Conservation (phyloP, 1,140 invertebrate species). For the Pachypeltis micranthus region DNA sequence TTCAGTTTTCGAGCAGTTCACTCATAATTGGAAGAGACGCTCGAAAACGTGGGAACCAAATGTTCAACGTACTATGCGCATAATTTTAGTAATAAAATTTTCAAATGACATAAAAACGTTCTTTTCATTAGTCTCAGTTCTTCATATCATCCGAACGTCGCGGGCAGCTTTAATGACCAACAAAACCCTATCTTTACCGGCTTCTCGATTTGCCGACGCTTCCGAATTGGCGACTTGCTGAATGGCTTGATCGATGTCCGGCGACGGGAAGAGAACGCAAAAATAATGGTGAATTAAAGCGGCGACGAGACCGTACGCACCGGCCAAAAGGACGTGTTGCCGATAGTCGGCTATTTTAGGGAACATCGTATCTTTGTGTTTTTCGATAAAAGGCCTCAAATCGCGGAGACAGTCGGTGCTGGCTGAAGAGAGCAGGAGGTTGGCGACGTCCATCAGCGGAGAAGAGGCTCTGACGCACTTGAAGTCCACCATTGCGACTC, state of each 20-base stretch:
- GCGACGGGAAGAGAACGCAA: background rate
- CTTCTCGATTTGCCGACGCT: too few relatives aligned
- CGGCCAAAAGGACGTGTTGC: background rate
- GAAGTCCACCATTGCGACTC: background rate
- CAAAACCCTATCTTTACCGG: too few relatives aligned
- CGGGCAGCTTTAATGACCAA: too few relatives aligned
- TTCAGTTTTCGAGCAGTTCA: too few relatives aligned
- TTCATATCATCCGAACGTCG: too few relatives aligned
- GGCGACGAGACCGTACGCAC: background rate
- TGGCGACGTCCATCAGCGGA: background rate
- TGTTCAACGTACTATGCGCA: too few relatives aligned
- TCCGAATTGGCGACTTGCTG: too few relatives aligned
- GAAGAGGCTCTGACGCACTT: background rate
- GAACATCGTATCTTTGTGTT: background rate
- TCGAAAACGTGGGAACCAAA: too few relatives aligned
- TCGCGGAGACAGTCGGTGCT: background rate
- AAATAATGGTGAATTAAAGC: background rate
- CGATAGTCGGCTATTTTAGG: background rate
- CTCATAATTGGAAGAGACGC: too few relatives aligned
- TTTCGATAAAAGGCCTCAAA: background rate
- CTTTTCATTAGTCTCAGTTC: too few relatives aligned
- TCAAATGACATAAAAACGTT: too few relatives aligned
- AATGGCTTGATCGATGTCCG: background rate
- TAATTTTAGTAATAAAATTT: too few relatives aligned
- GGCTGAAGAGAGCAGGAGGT: background rate